Evolutionary conservation across 2,888 invertebrate species (phyloP).

Genomic region (Trachelus tabidus): DNA sequence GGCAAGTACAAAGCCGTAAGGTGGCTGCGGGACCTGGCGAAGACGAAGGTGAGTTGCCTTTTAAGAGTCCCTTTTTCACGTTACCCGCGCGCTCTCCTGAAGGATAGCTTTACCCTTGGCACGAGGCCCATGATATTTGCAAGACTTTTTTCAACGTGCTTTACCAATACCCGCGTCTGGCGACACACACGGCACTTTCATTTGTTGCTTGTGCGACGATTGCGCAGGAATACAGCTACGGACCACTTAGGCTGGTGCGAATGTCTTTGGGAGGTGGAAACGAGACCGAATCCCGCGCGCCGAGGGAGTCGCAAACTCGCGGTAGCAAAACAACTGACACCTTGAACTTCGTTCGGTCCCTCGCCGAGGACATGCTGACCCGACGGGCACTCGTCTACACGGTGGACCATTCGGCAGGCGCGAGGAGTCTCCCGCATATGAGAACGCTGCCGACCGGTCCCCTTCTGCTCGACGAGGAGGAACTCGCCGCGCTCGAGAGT

Average conservation of each 20-base stretch:
- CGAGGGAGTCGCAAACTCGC: conserved; percentile 43
- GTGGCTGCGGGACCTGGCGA: conserved; percentile 55
- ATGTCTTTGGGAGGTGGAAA: conserved; percentile 42
- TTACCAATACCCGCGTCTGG: not conserved
- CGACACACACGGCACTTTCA: no score
- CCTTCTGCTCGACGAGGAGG: conserved; percentile 58
- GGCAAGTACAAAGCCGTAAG: conserved; percentile 57
- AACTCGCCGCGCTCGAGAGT: conserved; percentile 30
- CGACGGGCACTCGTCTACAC: conserved; percentile 60
- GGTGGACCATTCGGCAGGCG: conserved; percentile 45
- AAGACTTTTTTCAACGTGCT: not conserved
- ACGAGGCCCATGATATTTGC: no score
- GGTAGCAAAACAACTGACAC: conserved; percentile 48
- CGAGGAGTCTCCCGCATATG: conserved; percentile 34
- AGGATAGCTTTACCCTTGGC: no score
- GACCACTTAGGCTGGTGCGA: conserved; percentile 56
- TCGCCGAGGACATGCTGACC: conserved; percentile 56
- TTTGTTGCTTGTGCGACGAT: no score
- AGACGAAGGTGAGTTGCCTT: conserved; percentile 51
- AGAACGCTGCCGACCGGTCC: conserved; percentile 30
- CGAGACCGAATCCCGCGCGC: conserved; percentile 41
- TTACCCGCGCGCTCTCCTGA: no score
- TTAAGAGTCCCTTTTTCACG: no score
- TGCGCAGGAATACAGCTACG: conserved; percentile 56
- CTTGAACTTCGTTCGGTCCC: conserved; percentile 52